Evolutionary conservation across 2,113 vertebrate genomes (phyloP), one percentile per base, ranked within the genome.

Genomic region (Orientallactaga bullata): DNA sequence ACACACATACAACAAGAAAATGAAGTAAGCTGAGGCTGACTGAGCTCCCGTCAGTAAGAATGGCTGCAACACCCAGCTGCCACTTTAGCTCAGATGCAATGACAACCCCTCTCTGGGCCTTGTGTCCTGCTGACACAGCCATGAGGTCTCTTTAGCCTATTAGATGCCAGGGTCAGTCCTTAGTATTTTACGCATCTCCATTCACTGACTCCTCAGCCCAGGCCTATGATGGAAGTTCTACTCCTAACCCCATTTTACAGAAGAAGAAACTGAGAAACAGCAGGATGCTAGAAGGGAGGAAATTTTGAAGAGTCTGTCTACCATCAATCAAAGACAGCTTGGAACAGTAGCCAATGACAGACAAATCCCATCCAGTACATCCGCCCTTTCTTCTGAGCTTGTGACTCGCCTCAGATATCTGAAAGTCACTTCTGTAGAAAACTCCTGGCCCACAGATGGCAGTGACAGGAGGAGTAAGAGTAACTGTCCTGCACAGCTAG

Each of bases 41-140:
- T 47, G 13, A 12, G n/a, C 30, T 28, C 37, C 21, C 93, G 15
- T 2, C 11, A 35, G 17, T 37, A 26, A 21, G 73, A 73, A 91
- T 5, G 24, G 39, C 76, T 26, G 12, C 32, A 68, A 24, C 47
- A 58, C 0, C 66, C 23, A 11, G 26, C 78, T 1, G 1, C 91
- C 32, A 1, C 0, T 16, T 13, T 17, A 61, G 73, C 15, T 32
- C 0, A 0, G 30, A 26, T 0, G 2, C 20, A 5, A 17, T 11
- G 30, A 17, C 9, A 0, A 1, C 39, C 3, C 78, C 26, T 81
- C 69, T 76, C 73, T 2, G 26, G 0, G 1, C 51, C 65, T 37
- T 1, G 3, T 0, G 0, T 42, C 87, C 69, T 85, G 39, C 3
- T 30, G 16, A 15, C 0, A 21, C 37, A 28, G 30, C 37, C 26